Base-by-base conservation (phyloP, 1,140 invertebrate genomes). In the Polypedilum pembai region DNA sequence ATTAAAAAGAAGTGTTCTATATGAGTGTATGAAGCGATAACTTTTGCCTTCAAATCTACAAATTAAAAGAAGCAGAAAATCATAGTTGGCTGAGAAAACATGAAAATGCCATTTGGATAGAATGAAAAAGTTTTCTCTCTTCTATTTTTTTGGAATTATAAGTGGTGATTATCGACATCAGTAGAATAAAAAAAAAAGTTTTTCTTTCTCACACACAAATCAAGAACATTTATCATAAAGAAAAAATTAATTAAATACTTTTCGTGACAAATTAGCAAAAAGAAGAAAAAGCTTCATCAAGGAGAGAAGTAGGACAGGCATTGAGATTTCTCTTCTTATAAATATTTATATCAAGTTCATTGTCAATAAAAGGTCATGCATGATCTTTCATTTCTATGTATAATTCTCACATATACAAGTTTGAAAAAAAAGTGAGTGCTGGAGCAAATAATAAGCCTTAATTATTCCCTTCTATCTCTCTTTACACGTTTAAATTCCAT, bases 241-340 rank as follows among this genome's bases (percentile, higher is more conserved):
- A n/a, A n/a, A n/a, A 56, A 56, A 56, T 56, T 56, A 56, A 56
- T 56, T 56, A 56, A 56, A 56, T 56, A 56, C 45, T 56, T 56
- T 56, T 56, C 4, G 4, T 56, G 24, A 33, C 24, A 33, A 33
- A 33, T 33, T 33, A 33, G 24, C 5, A 5, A 33, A 5, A 33
- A 33, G n/a, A n/a, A n/a, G n/a, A 33, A 33, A 5, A 33, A 33
- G 5, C 5, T 5, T 33, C 24, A 33, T 33, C 24, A 33, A 33
- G 24, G 24, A 33, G 24, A 33, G 24, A 33, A 33, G 24, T 33
- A 33, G 24, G 24, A 33, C 24, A 33, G 1, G 1, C 1, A 33
- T 1, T 3, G 24, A 33, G 5, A 33, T 33, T 33, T 33, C 24
- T 33, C 5, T 33, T 33, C 5, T 3, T 33, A 33, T 33, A 33